Conservation (phyloP, 2,797 vertebrate species). For the Pseudopleuronectes americanus region DNA sequence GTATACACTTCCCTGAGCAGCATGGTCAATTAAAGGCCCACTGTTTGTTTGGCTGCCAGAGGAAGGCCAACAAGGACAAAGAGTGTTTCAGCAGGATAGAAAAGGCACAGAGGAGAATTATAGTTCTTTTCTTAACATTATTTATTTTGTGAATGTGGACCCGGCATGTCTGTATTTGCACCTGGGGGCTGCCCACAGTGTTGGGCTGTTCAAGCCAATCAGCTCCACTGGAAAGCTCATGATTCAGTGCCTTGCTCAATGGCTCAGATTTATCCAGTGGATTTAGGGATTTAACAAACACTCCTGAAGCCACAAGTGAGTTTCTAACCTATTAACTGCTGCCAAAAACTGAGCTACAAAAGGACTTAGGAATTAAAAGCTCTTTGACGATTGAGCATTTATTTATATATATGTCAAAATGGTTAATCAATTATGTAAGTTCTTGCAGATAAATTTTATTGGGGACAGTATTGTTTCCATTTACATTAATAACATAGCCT, state of each 20-base stretch:
- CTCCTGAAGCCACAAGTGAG: not conserved
- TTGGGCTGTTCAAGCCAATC: no score
- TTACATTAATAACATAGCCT: no score
- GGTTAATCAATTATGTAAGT: no score
- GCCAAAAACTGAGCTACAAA: not conserved
- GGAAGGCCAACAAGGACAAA: slow-evolving; percentile 27
- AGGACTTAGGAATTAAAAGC: not conserved
- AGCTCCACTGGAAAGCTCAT: slow-evolving; percentile 6
- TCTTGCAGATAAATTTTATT: no score
- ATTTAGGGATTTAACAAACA: slow-evolving; percentile 8
- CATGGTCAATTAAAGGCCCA: slow-evolving; percentile 54
- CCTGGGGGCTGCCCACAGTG: no score
- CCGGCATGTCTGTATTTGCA: not conserved
- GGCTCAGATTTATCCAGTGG: not conserved
- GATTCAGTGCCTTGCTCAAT: slow-evolving; percentile 32
- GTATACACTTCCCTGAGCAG: slow-evolving; percentile 25
- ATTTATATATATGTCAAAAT: not conserved
- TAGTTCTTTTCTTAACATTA: not conserved
- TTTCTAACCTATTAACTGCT: not conserved
- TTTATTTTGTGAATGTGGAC: slow-evolving; percentile 7
- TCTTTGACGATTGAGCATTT: not conserved
- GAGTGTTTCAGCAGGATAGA: not conserved
- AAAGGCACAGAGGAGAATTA: not conserved
- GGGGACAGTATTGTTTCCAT: no score
- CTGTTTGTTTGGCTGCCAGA: slow-evolving; percentile 45